Evolutionary conservation across 2,113 vertebrate species (phyloP).

Genomic region (Ailuropoda melanoleuca): DNA sequence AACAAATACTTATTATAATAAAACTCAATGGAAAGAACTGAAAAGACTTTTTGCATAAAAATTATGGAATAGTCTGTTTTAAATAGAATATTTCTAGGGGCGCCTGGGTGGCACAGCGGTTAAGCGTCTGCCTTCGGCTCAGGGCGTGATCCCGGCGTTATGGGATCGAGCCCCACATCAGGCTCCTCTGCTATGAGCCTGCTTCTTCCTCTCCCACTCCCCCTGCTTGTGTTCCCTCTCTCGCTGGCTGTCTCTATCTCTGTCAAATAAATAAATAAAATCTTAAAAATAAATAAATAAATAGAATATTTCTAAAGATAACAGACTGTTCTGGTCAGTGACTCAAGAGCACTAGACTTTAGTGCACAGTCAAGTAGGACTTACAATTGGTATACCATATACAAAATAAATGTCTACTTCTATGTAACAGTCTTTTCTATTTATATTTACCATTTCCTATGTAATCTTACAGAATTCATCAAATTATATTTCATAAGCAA

Average conservation of each 20-base stretch:
- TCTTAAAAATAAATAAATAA: no score
- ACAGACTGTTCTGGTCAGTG: constrained; percentile 28
- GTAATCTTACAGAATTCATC: neutral
- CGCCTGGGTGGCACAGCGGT: no score
- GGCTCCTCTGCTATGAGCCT: no score
- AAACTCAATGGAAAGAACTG: neutral
- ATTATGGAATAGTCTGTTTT: constrained; percentile 27
- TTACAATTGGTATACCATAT: neutral
- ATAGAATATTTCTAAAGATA: constrained; percentile 35
- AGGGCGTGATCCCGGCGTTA: no score
- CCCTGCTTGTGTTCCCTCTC: no score
- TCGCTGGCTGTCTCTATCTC: no score
- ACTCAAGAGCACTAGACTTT: constrained; percentile 21
- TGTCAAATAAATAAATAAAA: no score
- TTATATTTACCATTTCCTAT: constrained; percentile 16
- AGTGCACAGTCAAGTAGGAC: neutral
- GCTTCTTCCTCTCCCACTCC: no score
- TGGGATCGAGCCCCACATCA: no score
- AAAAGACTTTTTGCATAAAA: neutral
- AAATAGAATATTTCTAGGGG: constrained; percentile 46
- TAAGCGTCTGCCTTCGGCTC: no score
- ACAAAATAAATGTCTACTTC: neutral
- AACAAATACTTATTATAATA: constrained; percentile 21
- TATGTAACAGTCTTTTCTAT: neutral
- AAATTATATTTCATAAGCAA: constrained; percentile 19